Evolutionary conservation across 2,797 vertebrate genomes (phyloP).

Genomic region (Macroramphosus scolopax): DNA sequence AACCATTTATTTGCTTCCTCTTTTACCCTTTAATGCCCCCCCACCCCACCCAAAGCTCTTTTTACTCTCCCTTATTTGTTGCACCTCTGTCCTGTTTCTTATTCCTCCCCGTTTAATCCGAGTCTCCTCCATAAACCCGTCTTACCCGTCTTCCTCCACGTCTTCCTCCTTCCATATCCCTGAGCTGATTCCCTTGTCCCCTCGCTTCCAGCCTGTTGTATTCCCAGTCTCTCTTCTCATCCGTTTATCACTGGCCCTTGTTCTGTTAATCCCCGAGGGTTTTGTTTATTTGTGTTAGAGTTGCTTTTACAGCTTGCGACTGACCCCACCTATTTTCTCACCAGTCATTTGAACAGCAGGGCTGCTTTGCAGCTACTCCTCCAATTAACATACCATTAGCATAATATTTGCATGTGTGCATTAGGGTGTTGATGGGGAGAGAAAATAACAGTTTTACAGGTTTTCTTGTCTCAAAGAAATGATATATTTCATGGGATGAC

Average conservation of each 20-base stretch:
- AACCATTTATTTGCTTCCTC: slow-evolving; percentile 30
- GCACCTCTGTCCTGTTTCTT: slow-evolving; percentile 41
- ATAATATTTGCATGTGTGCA: slow-evolving; percentile 86
- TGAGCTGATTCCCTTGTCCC: slow-evolving; percentile 54
- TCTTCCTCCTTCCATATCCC: slow-evolving; percentile 45
- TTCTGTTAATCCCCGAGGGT: slow-evolving; percentile 78
- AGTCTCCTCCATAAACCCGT: slow-evolving; percentile 38
- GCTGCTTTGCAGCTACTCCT: slow-evolving; percentile 79
- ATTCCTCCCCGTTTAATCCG: slow-evolving; percentile 37
- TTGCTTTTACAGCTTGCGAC: slow-evolving; percentile 82
- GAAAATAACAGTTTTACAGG: slow-evolving; percentile 77
- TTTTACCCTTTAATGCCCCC: slow-evolving; percentile 3
- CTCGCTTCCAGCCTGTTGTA: slow-evolving; percentile 57
- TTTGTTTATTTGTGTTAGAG: slow-evolving; percentile 86
- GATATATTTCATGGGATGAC: slow-evolving; percentile 54
- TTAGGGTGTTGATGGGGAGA: slow-evolving; percentile 82
- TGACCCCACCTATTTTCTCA: slow-evolving; percentile 85
- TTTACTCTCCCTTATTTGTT: slow-evolving; percentile 27
- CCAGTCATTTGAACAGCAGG: slow-evolving; percentile 84
- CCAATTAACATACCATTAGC: slow-evolving; percentile 85
- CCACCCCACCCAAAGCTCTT: neutral
- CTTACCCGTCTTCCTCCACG: slow-evolving; percentile 12
- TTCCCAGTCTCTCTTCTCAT: slow-evolving; percentile 66
- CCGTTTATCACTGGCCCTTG: slow-evolving; percentile 79
- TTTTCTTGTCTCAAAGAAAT: slow-evolving; percentile 48